phyloP scores from a whole-genome alignment of 2,113 vertebrate genomes.

The Melospiza melodia region DNA sequence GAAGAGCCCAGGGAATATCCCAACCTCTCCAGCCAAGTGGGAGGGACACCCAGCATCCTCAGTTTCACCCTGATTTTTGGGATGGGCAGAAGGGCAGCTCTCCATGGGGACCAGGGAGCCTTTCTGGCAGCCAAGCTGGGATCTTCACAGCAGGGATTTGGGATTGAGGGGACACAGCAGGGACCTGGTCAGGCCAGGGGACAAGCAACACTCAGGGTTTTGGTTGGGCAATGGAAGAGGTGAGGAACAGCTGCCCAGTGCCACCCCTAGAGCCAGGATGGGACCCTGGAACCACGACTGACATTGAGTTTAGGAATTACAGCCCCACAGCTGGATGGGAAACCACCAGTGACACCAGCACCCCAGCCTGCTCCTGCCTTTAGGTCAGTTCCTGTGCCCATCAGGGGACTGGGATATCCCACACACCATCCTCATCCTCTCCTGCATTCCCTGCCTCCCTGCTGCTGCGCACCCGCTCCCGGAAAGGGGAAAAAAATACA shows the following conservation, averaged over 20 bases:
- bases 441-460: not conserved
- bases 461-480: not conserved
- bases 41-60: not conserved
- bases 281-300: not conserved
- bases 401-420: not conserved
- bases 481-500: not conserved
- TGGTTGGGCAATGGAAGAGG: not conserved
- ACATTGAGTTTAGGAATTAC: not conserved
- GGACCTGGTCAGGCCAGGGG: not conserved
- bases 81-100: not conserved
- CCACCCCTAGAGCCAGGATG: not conserved
- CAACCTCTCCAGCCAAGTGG: not conserved
- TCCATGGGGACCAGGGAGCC: not conserved
- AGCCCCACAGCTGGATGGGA: not conserved
- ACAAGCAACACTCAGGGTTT: not conserved
- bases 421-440: not conserved
- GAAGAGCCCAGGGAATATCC: not conserved
- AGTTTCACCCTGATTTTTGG: not conserved
- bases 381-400: not conserved
- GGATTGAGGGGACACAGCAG: not conserved
- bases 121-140: not conserved
- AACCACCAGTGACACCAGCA: not conserved
- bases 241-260: not conserved
- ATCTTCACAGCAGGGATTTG: not conserved
- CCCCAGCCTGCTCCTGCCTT: not conserved